Base-by-base conservation (phyloP, 2,113 vertebrate species). In the Pagrus major region DNA sequence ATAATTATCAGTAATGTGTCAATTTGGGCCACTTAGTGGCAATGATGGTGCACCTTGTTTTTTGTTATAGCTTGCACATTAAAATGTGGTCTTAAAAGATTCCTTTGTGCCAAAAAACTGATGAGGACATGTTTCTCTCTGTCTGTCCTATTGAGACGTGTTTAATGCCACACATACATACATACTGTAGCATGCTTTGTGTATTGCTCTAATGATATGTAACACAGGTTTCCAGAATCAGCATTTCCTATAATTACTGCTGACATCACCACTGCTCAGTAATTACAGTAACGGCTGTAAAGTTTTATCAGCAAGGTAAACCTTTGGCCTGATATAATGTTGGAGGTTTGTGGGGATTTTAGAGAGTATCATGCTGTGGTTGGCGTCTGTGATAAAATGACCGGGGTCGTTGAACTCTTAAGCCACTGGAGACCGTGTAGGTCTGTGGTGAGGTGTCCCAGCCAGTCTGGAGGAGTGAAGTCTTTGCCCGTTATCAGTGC, bases 401-500 rank as follows among this genome's bases (percentile, higher is more conserved):
- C 39, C 14, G 20, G n/a, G 44, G 59, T 44, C n/a, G 18, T 46
- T 75, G 46, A 76, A 39, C 42, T 74, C 23, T 33, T 16, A 37
- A 46, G 67, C 65, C 71, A 18, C 74, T 16, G 16, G 59, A 69
- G 76, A 63, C 25, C 56, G 49, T 2, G 27, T 51, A 27, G 41
- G 78, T 84, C 52, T 73, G 29, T 37, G n/a, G 44, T 25, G 39
- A 74, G 10, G 67, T 29, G 54, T 65, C 71, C 25, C n/a, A 59
- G 70, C 35, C 58, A 81, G 69, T 85, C 56, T 80, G 52, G 23
- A 54, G 63, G 21, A 86, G 71, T 76, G 68, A 71, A 72, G 63
- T 54, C 41, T 54, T 64, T 37, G 9, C 7, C 52, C 54, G 76
- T 89, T 90, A 84, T 88, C 86, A 44, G 37, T 42, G 52, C 18